Base-by-base conservation (phyloP, 2,888 invertebrate species). In the Brachylomia viminalis region DNA sequence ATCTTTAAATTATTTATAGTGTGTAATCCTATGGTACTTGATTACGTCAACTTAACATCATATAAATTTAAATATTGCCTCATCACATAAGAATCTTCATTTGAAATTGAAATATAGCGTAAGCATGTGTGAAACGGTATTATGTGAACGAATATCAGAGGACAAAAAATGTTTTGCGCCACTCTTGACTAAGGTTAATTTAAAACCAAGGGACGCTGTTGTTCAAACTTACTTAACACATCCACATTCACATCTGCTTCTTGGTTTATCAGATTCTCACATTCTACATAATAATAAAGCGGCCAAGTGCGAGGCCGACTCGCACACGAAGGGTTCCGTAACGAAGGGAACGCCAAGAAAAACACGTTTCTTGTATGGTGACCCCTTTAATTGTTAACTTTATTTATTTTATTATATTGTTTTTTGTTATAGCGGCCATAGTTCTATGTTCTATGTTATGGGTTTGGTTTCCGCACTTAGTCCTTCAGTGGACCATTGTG, bases 21-120 rank as follows among this genome's bases (percentile, higher is more conserved):
- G 33, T 75, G 47, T 77, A 68, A 77, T 66, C 47, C 2, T 8
- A 58, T 64, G 62, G 30, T 47, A 47, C 61, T 68, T 17, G 74
- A 69, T 86, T 79, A 83, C 79, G 83, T 86, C 80, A 86, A 23
- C 61, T 33, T 20, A 23, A 61, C 69, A 69, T 62, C 58, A 61
- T 61, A 74, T n/a, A n/a, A n/a, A n/a, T 83, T 83, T 77, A 83
- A 74, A 74, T 69, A 84, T 84, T 86, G 68, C 85, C 80, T 90
- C 89, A 88, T 59, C 71, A 59, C 49, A 49, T 65, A 87, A 86
- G 75, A 79, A 89, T 90, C 82, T 84, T 78, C 82, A 87, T 90
- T 86, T 86, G 65, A 79, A 85, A 82, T 87, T 86, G 75, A 83
- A 86, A 86, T 85, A 61, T 68, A 70, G 33, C 73, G 70, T 80